A percentile compares a stretch with the other conserved stretches of the same genome.
Evolutionary conservation across 2,113 vertebrate species (phyloP).

Genomic region (Albula glossodonta): DNA sequence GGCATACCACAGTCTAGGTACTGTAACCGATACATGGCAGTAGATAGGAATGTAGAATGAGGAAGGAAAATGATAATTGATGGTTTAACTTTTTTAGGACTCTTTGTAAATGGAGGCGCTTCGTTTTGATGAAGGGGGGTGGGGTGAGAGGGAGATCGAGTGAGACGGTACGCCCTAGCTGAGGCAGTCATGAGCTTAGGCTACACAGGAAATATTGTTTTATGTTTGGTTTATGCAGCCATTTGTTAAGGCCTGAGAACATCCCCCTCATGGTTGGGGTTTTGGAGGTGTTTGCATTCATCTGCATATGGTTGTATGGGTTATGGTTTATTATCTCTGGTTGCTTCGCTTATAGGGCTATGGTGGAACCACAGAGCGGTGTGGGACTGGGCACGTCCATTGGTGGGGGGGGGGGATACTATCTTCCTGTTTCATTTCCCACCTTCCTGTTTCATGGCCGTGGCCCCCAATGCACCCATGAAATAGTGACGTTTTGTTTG

Average conservation of each 20-base stretch:
- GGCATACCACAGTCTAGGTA: background rate
- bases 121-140: no score
- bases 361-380: background rate
- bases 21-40: background rate
- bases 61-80: background rate
- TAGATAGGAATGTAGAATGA: background rate
- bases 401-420: no score
- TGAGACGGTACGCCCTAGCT: no score
- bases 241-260: background rate
- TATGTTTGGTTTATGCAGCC: background rate
- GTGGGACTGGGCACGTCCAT: no score
- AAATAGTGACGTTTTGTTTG: background rate
- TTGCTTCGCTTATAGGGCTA: background rate
- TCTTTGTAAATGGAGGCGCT: no score
- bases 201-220: no score
- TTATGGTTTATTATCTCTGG: background rate
- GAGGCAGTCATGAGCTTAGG: no score
- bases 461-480: background rate
- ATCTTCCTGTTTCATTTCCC: background rate
- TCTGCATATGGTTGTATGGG: background rate
- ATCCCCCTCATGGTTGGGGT: background rate
- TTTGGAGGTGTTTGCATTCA: background rate
- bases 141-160: no score
- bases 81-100: background rate
- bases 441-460: background rate